These are phyloP conservation scores for Drosophila ogumai DNA, from an alignment of 1,140 invertebrate species.

Conservation along the genomic window DNA sequence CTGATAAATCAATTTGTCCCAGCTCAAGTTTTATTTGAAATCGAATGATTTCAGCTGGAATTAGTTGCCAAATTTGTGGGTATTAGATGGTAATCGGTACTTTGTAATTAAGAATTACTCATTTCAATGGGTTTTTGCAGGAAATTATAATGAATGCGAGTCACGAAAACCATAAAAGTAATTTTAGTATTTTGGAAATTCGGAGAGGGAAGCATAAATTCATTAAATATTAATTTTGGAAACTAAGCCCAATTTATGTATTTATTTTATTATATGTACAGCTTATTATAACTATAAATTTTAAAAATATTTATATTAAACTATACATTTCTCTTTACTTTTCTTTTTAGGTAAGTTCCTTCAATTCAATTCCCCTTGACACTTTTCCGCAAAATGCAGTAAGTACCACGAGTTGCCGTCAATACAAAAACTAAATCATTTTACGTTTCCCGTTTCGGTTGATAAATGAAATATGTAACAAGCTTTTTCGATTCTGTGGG, in stretches of 20 bases:
- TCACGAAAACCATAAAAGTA: neutral
- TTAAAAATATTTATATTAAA: conserved; percentile 1
- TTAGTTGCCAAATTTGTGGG: conserved; percentile 32
- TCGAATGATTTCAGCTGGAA: conserved; percentile 32
- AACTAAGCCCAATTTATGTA: neutral
- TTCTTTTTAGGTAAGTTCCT: conserved; percentile 70
- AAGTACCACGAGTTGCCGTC: conserved; percentile 56
- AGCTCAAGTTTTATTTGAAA: conserved; percentile 50
- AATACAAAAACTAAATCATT: conserved; percentile 19
- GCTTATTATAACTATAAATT: too few species aligned
- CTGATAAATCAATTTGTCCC: conserved; percentile 42
- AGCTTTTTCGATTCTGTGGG: conserved; percentile 50
- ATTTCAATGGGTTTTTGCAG: neutral
- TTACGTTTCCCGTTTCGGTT: conserved; percentile 20
- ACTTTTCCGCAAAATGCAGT: conserved; percentile 44
- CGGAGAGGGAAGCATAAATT: too few species aligned
- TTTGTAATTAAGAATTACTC: neutral
- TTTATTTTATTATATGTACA: neutral
- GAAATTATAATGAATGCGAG: neutral
- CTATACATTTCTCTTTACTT: neutral
- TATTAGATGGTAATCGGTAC: conserved; percentile 10
- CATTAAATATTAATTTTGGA: neutral
- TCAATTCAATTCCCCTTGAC: conserved; percentile 13
- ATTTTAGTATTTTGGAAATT: neutral
- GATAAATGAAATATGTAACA: conserved; percentile 67